A percentile compares a stretch with the other conserved stretches of the same genome.
Conservation (phyloP, 2,888 invertebrate species). For the Cacoxenus indagator region DNA sequence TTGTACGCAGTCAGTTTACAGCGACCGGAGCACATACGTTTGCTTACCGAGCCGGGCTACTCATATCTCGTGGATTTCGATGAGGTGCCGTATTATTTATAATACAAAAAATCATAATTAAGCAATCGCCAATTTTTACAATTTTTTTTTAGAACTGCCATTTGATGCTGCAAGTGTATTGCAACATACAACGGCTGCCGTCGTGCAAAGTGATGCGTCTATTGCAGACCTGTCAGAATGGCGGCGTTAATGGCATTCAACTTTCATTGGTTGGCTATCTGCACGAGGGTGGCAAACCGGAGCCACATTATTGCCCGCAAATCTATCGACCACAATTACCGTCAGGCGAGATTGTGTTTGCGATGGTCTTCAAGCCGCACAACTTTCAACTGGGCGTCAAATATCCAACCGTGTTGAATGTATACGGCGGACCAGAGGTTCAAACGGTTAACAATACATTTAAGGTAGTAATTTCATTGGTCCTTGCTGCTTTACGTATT, state of each 20-base stretch:
- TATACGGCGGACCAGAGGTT: slow-evolving; percentile 98
- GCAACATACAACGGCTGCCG: slow-evolving; percentile 85
- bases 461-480: slow-evolving; percentile 76
- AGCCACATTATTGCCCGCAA: slow-evolving; percentile 79
- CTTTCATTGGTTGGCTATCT: slow-evolving; percentile 80
- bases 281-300: slow-evolving; percentile 76
- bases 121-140: not conserved
- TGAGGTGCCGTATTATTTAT: slow-evolving; percentile 72
- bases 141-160: slow-evolving; percentile 77
- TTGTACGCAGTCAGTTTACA: slow-evolving; percentile 86
- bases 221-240: slow-evolving; percentile 74
- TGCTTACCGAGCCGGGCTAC: slow-evolving; percentile 86
- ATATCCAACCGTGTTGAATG: slow-evolving; percentile 95
- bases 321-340: slow-evolving; percentile 79
- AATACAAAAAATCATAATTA: not conserved
- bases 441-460: slow-evolving; percentile 97
- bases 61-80: slow-evolving; percentile 89
- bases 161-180: slow-evolving; percentile 86
- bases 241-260: slow-evolving; percentile 78
- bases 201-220: slow-evolving; percentile 83
- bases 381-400: slow-evolving; percentile 74
- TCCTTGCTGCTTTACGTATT: too few species aligned
- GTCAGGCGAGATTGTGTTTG: slow-evolving; percentile 81
- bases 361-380: slow-evolving; percentile 91
- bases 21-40: slow-evolving; percentile 79